Percentiles rank a stretch among this genome's conserved stretches.
Evolutionary conservation across 1,140 invertebrate genomes (phyloP).

Genomic region (Cotesia glomerata): DNA sequence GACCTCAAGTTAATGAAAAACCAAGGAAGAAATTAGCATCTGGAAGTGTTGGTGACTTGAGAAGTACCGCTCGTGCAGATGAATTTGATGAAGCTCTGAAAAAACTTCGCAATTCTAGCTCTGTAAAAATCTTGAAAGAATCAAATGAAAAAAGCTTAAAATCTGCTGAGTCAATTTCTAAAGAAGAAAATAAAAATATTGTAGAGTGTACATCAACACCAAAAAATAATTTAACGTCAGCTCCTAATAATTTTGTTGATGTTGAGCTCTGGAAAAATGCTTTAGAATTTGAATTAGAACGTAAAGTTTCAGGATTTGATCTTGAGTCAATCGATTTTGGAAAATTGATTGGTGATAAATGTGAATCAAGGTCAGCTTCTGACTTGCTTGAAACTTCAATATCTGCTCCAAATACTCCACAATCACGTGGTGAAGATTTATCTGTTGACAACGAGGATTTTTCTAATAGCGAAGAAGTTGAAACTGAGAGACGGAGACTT

Average conservation of each 20-base stretch:
- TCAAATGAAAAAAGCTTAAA: neutral
- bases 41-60: slow-evolving; percentile 68
- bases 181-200: neutral
- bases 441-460: slow-evolving; percentile 46
- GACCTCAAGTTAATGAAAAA: slow-evolving; percentile 49
- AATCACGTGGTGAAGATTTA: slow-evolving; percentile 42
- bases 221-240: slow-evolving; percentile 30
- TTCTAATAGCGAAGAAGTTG: slow-evolving; percentile 44
- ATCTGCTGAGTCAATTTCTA: neutral
- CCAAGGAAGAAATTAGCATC: slow-evolving; percentile 47
- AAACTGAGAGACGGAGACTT: slow-evolving; percentile 33
- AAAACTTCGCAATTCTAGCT: slow-evolving; percentile 58
- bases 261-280: slow-evolving; percentile 54
- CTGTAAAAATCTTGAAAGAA: neutral
- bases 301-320: slow-evolving; percentile 47
- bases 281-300: slow-evolving; percentile 47
- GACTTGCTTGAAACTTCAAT: neutral
- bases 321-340: slow-evolving; percentile 42
- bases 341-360: slow-evolving; percentile 30
- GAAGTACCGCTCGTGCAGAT: slow-evolving; percentile 60
- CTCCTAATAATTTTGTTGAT: slow-evolving; percentile 40
- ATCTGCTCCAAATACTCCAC: slow-evolving; percentile 42
- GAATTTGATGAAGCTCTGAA: slow-evolving; percentile 66
- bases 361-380: slow-evolving; percentile 3
- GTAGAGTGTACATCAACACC: slow-evolving; percentile 21